Conservation (phyloP, 2,888 invertebrate species). For the Xylota sylvarum region DNA sequence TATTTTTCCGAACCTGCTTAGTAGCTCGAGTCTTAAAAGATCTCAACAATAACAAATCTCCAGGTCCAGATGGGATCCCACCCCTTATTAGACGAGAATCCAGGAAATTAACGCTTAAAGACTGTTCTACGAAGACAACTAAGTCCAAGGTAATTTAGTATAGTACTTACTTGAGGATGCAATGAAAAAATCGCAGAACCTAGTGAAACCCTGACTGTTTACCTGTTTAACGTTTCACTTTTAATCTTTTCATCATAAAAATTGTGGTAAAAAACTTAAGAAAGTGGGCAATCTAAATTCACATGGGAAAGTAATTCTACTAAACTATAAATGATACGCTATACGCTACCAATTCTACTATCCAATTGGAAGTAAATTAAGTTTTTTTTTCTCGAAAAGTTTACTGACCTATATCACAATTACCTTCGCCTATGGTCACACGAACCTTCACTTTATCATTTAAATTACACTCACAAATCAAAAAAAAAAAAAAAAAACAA, state of each 20-base stretch:
- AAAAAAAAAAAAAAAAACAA: not conserved
- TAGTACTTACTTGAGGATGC: no score
- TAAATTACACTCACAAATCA: constrained; percentile 31
- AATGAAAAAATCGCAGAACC: no score
- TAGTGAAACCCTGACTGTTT: no score
- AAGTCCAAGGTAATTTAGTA: no score
- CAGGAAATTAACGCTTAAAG: no score
- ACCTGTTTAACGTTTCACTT: not conserved
- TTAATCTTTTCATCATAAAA: not conserved
- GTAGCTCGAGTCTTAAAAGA: no score
- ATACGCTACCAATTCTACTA: constrained; percentile 2
- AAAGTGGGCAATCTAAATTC: not conserved
- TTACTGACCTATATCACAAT: constrained; percentile 34
- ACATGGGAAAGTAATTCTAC: not conserved
- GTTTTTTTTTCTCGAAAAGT: not conserved
- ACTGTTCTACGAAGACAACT: no score
- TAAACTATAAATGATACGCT: not conserved
- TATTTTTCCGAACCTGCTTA: no score
- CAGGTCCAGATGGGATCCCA: no score
- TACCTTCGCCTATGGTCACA: constrained; percentile 8
- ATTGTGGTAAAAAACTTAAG: not conserved
- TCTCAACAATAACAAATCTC: no score
- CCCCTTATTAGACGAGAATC: no score
- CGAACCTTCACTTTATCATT: constrained; percentile 22
- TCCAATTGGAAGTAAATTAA: not conserved